These are phyloP conservation scores for Zosterops borbonicus DNA, from an alignment of 2,113 vertebrate species.

Conservation along the genomic window DNA sequence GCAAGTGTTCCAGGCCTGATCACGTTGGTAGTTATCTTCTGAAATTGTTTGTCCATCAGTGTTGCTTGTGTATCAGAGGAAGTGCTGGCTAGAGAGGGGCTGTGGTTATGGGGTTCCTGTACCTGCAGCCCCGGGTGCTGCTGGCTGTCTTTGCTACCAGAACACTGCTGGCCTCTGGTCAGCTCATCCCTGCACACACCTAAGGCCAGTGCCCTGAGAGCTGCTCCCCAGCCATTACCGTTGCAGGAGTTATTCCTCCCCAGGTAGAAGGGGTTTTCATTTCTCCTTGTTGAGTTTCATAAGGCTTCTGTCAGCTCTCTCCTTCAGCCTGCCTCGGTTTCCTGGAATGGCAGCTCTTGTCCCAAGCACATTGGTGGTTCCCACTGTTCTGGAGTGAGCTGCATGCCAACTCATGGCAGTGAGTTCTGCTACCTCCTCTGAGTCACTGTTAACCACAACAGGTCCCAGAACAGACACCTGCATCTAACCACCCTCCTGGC, in stretches of 20 bases:
- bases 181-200: background rate
- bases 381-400: background rate
- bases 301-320: background rate
- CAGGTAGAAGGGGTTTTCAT: background rate
- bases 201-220: background rate
- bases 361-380: background rate
- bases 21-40: background rate
- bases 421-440: background rate
- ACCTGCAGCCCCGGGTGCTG: accelerated
- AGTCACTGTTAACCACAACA: background rate
- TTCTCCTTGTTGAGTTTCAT: background rate
- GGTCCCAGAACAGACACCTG: background rate
- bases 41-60: background rate
- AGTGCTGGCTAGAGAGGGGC: background rate
- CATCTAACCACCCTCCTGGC: background rate
- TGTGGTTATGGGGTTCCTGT: background rate
- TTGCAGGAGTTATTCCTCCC: background rate
- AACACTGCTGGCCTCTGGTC: background rate
- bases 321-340: background rate
- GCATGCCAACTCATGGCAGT: background rate
- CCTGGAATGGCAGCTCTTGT: background rate
- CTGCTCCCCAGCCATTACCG: background rate
- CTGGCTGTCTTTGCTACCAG: background rate
- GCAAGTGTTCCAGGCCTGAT: background rate
- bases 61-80: background rate